Evolutionary conservation across 2,113 vertebrate genomes (phyloP), one percentile per base, ranked within the genome.

Genomic region (Nyctereutes procyonoides): DNA sequence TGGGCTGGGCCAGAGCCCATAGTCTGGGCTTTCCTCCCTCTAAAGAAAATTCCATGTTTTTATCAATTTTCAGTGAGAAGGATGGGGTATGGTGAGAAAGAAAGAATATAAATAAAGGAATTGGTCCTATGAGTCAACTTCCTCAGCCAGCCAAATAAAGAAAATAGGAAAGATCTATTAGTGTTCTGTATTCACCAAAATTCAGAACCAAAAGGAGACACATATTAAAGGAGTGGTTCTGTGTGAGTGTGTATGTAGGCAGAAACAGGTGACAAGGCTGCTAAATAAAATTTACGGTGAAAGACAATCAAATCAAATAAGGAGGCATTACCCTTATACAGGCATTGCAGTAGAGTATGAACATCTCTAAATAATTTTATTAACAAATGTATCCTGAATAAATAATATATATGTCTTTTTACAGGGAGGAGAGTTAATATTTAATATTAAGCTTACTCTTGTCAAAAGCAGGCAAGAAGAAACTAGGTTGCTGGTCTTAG

Each of bases 391-490:
- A 38, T 3, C 63, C 96, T 96, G 95, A 98, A 98, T 82, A 90
- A 96, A 76, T 97, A 26, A 97, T 97, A 9, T 90, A 30, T 56
- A 3, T 84, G 14, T 30, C 74, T 93, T 60, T 93, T 69, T 94
- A 90, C 55, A 69, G 35, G 43, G 5, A 74, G 48, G 14, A 30
- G 87, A 8, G 38, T 98, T 95, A 98, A 96, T 97, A 97, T 91
- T 90, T 56, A 92, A 85, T 97, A 95, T 19, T 97, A 98, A 96
- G 96, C 93, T 93, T 98, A 79, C 30, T 88, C 22, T 96, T 97
- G 28, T 98, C 94, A 95, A 91, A 97, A 93, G 62, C 7, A 73
- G 26, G 38, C 95, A 81, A 74, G 65, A 79, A 58, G 48, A 81
- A 98, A 77, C 48, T 69, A 95, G 96, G 90, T 94, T 98, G 94